A percentile compares a stretch with the other conserved stretches of the same genome.
These are phyloP conservation scores for Pachyramphus minor DNA, from an alignment of 2,113 vertebrate species.

Conservation along the genomic window DNA sequence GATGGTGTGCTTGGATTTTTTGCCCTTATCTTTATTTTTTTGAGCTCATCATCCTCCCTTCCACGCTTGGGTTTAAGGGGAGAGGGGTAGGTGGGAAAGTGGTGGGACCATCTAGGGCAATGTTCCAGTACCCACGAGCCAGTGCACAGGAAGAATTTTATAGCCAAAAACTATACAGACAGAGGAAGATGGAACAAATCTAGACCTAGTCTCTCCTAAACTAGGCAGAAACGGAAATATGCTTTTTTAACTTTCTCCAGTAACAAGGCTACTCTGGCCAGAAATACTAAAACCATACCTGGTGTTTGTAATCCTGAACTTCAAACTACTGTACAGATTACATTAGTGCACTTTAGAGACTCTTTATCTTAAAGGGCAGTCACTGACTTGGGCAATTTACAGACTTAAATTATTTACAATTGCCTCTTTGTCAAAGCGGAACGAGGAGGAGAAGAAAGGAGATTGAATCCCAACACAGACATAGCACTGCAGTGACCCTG, in stretches of 20 bases:
- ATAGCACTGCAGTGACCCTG: not conserved
- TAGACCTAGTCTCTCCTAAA: not conserved
- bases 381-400: not conserved
- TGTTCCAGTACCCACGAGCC: rapidly evolving
- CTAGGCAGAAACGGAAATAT: not conserved
- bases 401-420: constrained; percentile 2
- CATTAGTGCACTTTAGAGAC: not conserved
- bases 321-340: not conserved
- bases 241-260: not conserved
- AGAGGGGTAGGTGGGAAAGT: not conserved
- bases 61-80: not conserved
- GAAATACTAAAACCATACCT: not conserved
- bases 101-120: not conserved
- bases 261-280: not conserved
- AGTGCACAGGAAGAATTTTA: not conserved
- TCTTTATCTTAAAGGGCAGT: not conserved
- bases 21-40: not conserved
- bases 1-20: not conserved
- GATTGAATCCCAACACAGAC: not conserved
- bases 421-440: not conserved
- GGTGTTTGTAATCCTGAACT: not conserved
- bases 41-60: rapidly evolving
- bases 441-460: not conserved
- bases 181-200: not conserved
- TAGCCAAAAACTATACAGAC: not conserved